phyloP scores from a whole-genome alignment of 2,113 vertebrate genomes.

The Indicator indicator region DNA sequence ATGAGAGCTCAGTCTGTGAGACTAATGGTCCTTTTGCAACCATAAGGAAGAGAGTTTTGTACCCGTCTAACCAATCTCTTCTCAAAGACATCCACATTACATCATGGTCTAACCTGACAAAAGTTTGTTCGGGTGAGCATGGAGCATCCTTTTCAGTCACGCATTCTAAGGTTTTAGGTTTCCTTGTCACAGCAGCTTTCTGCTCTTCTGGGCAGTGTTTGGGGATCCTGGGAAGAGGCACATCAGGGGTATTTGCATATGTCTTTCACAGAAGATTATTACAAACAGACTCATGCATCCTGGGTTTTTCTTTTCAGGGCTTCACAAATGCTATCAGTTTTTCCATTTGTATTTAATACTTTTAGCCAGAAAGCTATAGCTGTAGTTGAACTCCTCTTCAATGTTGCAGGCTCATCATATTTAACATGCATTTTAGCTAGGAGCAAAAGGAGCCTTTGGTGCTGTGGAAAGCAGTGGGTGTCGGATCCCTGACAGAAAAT shows the following conservation, averaged over 20 bases:
- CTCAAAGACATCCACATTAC: neutral
- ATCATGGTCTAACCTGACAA: no score
- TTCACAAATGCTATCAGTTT: neutral
- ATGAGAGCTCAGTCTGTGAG: neutral
- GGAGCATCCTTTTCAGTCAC: no score
- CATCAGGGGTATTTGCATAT: neutral
- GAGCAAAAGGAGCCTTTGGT: neutral
- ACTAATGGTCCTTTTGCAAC: neutral
- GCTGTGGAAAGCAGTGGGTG: slow-evolving; percentile 15
- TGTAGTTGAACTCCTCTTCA: neutral
- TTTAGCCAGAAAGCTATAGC: neutral
- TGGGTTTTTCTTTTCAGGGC: neutral
- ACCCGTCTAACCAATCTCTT: neutral
- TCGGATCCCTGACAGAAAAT: neutral
- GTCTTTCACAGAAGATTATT: neutral
- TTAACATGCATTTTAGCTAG: neutral
- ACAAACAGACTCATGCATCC: neutral
- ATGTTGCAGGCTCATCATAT: neutral
- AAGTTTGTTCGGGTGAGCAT: no score
- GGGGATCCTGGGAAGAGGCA: neutral
- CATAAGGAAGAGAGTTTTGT: neutral
- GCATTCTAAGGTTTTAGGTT: no score
- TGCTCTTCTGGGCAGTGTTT: neutral
- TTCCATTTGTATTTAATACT: neutral
- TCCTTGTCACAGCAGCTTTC: neutral